phyloP scores from a whole-genome alignment of 2,113 vertebrate species.

The Oreochromis niloticus region DNA sequence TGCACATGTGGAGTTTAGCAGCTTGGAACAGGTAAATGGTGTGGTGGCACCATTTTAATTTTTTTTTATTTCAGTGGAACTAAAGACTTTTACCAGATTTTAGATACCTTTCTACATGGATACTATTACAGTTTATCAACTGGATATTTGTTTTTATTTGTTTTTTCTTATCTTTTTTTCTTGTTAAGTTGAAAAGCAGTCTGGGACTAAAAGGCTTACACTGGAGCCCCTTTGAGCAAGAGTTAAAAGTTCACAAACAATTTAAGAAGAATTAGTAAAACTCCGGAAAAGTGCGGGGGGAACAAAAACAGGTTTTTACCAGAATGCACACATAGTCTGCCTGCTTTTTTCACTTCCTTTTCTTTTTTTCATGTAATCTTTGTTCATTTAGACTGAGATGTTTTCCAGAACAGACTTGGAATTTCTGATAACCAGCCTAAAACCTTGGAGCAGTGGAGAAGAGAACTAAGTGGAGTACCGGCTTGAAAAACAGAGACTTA shows the following conservation, averaged over 20 bases:
- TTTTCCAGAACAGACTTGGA: neutral
- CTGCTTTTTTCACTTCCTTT: neutral
- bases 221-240: neutral
- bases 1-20: slow-evolving; percentile 22
- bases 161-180: neutral
- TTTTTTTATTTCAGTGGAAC: neutral
- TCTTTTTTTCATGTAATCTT: neutral
- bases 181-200: neutral
- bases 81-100: slow-evolving; percentile 3
- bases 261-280: neutral
- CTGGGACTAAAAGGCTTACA: slow-evolving; percentile 6
- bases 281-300: neutral
- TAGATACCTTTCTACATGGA: slow-evolving; percentile 5
- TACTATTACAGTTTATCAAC: neutral
- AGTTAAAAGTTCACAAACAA: neutral
- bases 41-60: neutral
- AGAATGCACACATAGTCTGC: neutral
- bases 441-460: neutral
- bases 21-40: slow-evolving; percentile 16
- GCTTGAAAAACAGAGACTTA: neutral
- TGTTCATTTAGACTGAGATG: neutral
- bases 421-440: neutral
- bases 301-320: neutral
- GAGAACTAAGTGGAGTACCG: neutral
- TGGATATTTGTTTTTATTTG: neutral